phyloP scores from a whole-genome alignment of 2,113 vertebrate genomes.

The Falco punctatus region DNA sequence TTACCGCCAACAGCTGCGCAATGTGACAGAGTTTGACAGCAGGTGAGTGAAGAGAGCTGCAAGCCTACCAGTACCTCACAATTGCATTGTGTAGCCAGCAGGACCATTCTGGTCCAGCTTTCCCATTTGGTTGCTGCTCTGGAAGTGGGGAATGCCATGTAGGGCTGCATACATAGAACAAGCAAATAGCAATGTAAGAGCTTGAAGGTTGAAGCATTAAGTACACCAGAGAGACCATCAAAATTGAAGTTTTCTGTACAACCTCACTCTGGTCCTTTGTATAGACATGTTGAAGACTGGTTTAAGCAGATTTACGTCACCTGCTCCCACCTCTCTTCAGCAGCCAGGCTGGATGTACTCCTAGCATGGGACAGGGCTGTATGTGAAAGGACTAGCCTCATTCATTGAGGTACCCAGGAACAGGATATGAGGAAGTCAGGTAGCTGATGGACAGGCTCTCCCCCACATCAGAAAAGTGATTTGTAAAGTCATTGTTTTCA shows the following conservation, averaged over 20 bases:
- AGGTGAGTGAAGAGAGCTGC: constrained; percentile 69
- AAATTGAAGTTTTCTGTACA: background rate
- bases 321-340: background rate
- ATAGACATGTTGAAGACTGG: background rate
- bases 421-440: background rate
- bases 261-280: background rate
- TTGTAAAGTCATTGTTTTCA: background rate
- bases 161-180: background rate
- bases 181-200: background rate
- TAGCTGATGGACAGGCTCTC: background rate
- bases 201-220: background rate
- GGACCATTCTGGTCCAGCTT: background rate
- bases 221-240: background rate
- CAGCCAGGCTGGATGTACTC: background rate
- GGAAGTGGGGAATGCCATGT: accelerated
- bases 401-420: background rate
- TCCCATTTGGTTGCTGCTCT: background rate
- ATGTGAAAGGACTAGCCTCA: background rate
- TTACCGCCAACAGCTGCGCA: constrained; percentile 68
- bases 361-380: background rate
- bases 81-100: accelerated
- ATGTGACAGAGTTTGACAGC: constrained; percentile 79
- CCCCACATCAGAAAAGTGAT: background rate
- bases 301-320: background rate
- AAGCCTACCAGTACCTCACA: accelerated